Percentiles rank a stretch among this genome's conserved stretches.
phyloP scores from a whole-genome alignment of 2,888 invertebrate genomes.

The Phragmatobia fuliginosa region DNA sequence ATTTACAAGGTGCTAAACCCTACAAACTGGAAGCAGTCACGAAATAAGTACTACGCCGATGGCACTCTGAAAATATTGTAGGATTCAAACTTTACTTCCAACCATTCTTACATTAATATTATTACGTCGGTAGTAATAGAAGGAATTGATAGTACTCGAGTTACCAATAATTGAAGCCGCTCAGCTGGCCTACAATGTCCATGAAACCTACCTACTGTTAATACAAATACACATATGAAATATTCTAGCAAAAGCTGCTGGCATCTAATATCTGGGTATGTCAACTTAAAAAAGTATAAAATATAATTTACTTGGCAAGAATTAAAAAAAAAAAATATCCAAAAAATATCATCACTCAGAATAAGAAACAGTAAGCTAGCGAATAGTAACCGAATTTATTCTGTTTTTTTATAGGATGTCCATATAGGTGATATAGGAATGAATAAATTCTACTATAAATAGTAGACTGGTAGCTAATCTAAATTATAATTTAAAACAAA shows the following conservation, averaged over 20 bases:
- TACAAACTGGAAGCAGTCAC: conserved; percentile 69
- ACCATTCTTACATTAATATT: background rate
- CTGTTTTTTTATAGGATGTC: too few relatives aligned
- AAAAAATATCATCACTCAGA: too few relatives aligned
- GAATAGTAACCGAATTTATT: too few relatives aligned
- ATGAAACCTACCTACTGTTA: background rate
- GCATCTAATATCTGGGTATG: too few relatives aligned
- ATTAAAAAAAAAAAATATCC: too few relatives aligned
- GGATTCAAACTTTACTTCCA: conserved; percentile 29
- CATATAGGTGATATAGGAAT: too few relatives aligned
- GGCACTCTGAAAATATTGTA: conserved; percentile 40
- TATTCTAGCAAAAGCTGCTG: too few relatives aligned
- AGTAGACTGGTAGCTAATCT: background rate
- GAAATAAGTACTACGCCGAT: conserved; percentile 56
- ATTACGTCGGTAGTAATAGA: background rate
- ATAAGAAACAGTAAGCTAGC: too few relatives aligned
- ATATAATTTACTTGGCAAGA: too few relatives aligned
- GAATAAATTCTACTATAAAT: too few relatives aligned
- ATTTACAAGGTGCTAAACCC: conserved; percentile 82
- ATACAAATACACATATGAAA: background rate
- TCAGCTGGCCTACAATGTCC: background rate
- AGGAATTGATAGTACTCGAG: background rate
- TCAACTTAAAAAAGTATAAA: too few relatives aligned
- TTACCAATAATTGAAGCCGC: background rate
- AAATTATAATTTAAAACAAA: background rate